phyloP scores from a whole-genome alignment of 2,797 vertebrate genomes.

The Sebastes hubbsi region DNA sequence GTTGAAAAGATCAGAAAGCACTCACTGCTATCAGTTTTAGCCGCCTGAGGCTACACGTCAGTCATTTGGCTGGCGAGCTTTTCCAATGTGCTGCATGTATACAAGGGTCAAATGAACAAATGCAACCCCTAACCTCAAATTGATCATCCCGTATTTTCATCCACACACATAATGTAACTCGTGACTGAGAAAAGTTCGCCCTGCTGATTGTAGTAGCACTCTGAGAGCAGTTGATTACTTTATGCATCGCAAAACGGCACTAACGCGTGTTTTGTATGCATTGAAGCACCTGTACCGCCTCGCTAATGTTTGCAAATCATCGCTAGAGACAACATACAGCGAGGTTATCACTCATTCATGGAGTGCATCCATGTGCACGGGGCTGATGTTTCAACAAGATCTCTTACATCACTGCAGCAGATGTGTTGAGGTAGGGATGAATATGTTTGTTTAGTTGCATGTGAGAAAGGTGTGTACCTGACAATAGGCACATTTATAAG shows the following conservation, averaged over 20 bases:
- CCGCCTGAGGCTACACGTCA: not conserved
- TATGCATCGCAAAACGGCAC: slow-evolving; percentile 14
- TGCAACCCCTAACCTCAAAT: not conserved
- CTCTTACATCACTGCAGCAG: slow-evolving; percentile 33
- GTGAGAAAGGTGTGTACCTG: slow-evolving; percentile 29
- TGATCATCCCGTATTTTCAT: not conserved
- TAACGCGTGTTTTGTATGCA: slow-evolving; percentile 54
- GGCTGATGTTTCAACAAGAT: not conserved
- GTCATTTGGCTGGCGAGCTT: slow-evolving; percentile 11
- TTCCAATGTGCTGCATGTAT: not conserved
- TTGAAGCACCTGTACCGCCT: slow-evolving; percentile 9
- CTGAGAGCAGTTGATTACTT: not conserved
- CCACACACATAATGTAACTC: not conserved
- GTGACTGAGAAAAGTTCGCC: not conserved
- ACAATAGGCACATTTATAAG: slow-evolving; percentile 19
- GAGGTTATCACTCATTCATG: slow-evolving; percentile 18
- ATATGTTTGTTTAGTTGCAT: slow-evolving; percentile 38
- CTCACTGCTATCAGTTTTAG: slow-evolving; percentile 13
- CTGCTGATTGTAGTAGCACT: slow-evolving; percentile 1
- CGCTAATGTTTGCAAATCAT: slow-evolving; percentile 59
- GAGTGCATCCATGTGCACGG: slow-evolving; percentile 20
- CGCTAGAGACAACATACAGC: slow-evolving; percentile 1
- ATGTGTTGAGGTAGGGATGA: slow-evolving; percentile 41
- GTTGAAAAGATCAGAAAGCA: slow-evolving; percentile 11
- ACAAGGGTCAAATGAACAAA: slow-evolving; percentile 14